Base-by-base conservation (phyloP, 2,797 vertebrate genomes). In the Kryptolebias ocellatus region DNA sequence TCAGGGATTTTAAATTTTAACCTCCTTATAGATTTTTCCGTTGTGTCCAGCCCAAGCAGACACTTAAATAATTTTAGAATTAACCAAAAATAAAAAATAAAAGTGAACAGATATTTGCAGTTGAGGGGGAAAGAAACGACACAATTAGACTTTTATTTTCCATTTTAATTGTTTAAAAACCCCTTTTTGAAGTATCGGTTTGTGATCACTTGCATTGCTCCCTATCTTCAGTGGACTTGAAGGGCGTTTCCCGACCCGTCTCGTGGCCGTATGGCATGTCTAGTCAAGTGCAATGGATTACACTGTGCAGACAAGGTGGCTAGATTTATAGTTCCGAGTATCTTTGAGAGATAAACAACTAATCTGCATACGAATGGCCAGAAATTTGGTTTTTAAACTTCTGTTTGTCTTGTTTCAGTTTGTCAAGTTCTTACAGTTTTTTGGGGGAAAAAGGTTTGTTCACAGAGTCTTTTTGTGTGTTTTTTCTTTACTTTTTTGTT, bases 261-360 rank as follows among this genome's bases (percentile, higher is more conserved):
- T 80, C 78, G 80, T 89, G 80, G 89, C 86, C 87, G 80, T 88
- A 74, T 89, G 87, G 87, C 90, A 84, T 88, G 88, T 91, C 88
- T 86, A 79, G 89, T 92, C 86, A 72, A 82, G 88, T 93, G 87
- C 87, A 89, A 84, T 87, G 87, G 88, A 78, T 87, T 89, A 89
- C 89, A 85, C 86, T 90, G 89, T 90, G 89, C 88, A 89, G 90
- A 84, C 85, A 88, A 89, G 80, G 87, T 89, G 86, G 84, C 87
- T 91, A 81, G 79, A 88, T 84, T 67, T 87, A 70, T 75, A 50
- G 49, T 50, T 50, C 49, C 24, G 49, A 18, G 11, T 20, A 50
- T 24, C 18, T 50, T 11, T 24, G 18, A 50, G 49, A 50, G 4
- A 4, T 10, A 50, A 50, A 18, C 3, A 50, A 58, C 60, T 74